phyloP scores from a whole-genome alignment of 2,113 vertebrate genomes.

The Microtus ochrogaster region DNA sequence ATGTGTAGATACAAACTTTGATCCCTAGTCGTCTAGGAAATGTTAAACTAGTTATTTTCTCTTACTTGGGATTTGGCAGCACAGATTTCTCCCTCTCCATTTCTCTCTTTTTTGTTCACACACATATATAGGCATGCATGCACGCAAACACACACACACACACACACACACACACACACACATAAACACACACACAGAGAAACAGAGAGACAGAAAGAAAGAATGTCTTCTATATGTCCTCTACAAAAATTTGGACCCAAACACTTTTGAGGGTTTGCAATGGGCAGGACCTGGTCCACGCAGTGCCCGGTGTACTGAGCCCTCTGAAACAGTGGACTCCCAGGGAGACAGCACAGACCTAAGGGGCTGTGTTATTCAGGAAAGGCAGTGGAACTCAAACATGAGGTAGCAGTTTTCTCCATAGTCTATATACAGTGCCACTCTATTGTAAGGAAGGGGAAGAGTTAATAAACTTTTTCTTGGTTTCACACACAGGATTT shows the following conservation, averaged over 20 bases:
- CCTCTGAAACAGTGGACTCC: neutral
- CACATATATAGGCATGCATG: neutral
- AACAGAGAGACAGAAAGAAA: neutral
- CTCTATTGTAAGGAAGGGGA: neutral
- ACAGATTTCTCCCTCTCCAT: neutral
- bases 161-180: neutral
- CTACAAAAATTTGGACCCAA: neutral
- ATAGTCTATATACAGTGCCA: neutral
- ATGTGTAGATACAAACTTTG: neutral
- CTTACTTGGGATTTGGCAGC: neutral
- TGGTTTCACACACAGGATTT: neutral
- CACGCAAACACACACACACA: neutral
- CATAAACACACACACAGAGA: neutral
- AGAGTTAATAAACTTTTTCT: neutral
- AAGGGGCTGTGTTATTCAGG: neutral
- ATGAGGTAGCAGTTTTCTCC: neutral
- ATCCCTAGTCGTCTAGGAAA: neutral
- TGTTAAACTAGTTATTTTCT: neutral
- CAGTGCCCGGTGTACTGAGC: neutral
- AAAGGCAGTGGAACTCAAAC: neutral
- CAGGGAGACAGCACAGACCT: neutral
- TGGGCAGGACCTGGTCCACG: neutral
- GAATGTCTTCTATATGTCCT: neutral
- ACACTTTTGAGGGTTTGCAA: neutral
- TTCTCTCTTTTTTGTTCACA: neutral